These are phyloP conservation scores for Chaitophorus viminalis DNA, from an alignment of 2,888 invertebrate genomes.

Conservation along the genomic window DNA sequence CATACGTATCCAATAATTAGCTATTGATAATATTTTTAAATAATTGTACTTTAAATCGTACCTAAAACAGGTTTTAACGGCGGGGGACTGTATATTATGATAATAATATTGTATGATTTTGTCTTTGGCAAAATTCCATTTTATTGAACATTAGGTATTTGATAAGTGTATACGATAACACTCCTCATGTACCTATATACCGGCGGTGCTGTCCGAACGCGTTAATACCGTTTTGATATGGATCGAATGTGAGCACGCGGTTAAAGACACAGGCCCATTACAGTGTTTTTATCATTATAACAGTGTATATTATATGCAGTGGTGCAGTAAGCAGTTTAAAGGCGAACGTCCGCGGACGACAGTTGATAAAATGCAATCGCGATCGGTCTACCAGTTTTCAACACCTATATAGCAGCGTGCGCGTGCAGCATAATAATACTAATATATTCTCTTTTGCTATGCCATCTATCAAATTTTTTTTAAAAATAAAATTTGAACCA, in stretches of 20 bases:
- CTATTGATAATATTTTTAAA: conserved; percentile 38
- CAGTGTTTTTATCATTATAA: conserved; percentile 2
- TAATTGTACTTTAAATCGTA: conserved; percentile 33
- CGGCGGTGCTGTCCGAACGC: conserved; percentile 8
- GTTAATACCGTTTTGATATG: conserved; percentile 34
- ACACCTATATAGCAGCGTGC: neutral
- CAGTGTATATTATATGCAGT: too few species aligned
- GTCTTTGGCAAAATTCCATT: conserved; percentile 50
- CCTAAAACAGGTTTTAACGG: conserved; percentile 11
- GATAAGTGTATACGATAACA: conserved; percentile 14
- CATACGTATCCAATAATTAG: conserved; percentile 17
- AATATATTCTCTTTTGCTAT: neutral
- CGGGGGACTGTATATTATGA: neutral
- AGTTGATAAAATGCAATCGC: conserved; percentile 6
- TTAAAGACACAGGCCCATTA: neutral
- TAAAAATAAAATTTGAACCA: neutral
- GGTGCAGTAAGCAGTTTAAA: too few species aligned
- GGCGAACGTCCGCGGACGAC: neutral
- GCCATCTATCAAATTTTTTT: neutral
- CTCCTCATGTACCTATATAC: conserved; percentile 2
- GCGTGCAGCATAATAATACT: neutral
- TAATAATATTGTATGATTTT: neutral
- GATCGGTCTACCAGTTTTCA: conserved; percentile 40
- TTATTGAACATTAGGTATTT: neutral
- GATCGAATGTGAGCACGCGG: neutral